Conservation (phyloP, 2,113 vertebrate genomes). For the Phrynosoma blainvillii region DNA sequence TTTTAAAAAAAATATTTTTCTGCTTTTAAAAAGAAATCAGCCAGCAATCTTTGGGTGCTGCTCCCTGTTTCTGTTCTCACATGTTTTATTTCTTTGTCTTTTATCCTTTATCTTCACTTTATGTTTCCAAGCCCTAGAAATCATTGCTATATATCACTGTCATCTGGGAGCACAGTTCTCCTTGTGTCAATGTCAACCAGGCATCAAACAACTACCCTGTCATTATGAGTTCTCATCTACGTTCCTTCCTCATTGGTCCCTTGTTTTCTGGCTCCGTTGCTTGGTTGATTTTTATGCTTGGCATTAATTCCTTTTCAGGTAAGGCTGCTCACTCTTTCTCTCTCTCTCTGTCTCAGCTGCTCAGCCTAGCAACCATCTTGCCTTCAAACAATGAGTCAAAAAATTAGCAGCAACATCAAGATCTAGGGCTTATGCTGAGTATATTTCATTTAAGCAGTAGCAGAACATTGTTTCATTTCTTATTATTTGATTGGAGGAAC, state of each 20-base stretch:
- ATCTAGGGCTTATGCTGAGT: too few species aligned
- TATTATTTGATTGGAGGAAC: not conserved
- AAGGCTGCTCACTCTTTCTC: not conserved
- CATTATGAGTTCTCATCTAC: not conserved
- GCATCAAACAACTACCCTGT: slow-evolving; percentile 28
- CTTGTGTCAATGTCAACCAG: slow-evolving; percentile 28
- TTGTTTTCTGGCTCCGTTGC: not conserved
- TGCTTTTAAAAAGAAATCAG: not conserved
- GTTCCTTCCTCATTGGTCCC: not conserved
- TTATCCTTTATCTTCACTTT: slow-evolving; percentile 26
- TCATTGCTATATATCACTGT: slow-evolving; percentile 21
- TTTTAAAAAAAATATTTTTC: not conserved
- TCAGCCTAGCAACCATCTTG: too few species aligned
- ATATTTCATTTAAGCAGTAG: not conserved
- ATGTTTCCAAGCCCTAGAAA: slow-evolving; percentile 5
- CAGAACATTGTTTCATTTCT: not conserved
- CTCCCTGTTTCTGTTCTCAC: not conserved
- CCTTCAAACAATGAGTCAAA: not conserved
- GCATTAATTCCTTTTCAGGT: not conserved
- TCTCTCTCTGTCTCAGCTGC: not conserved
- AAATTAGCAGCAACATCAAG: not conserved
- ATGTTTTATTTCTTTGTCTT: slow-evolving; percentile 10
- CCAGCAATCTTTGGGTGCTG: not conserved
- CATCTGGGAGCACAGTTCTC: slow-evolving; percentile 24
- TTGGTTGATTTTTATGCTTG: not conserved